These are phyloP conservation scores for Tethya wilhelma DNA, from an alignment of 37 sponge, comb jelly and placozoan genomes.

Conservation along the genomic window DNA sequence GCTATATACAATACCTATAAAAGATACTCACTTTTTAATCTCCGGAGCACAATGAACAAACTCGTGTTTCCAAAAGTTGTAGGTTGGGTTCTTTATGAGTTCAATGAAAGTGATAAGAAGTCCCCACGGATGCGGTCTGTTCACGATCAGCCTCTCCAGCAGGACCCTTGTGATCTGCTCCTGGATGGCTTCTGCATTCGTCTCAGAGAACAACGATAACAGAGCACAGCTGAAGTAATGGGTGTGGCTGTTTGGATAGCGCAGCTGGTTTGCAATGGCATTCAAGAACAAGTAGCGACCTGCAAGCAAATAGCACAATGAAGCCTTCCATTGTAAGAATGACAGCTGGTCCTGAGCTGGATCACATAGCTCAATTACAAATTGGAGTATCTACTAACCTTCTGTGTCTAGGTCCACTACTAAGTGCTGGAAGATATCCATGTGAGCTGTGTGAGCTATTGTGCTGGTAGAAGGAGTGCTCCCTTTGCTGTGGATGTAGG, in stretches of 20 bases:
- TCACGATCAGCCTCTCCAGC: constrained; percentile 96
- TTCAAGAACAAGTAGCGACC: constrained; percentile 99
- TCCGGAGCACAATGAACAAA: constrained; percentile 99
- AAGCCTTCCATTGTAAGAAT: background rate
- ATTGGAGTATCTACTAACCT: constrained; percentile 73
- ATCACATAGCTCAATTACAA: constrained; percentile 22
- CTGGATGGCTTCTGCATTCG: constrained; percentile 93
- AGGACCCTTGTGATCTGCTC: constrained; percentile 99
- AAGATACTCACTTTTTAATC: constrained; percentile 91
- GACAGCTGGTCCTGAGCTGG: too few relatives aligned
- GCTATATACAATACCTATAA: too few relatives aligned
- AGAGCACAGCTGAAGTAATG: constrained; percentile 99
- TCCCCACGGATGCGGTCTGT: constrained; percentile 99
- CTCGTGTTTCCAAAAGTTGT: constrained; percentile 98
- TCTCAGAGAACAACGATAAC: constrained; percentile 92
- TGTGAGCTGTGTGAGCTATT: constrained; percentile 94
- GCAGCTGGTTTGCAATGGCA: constrained; percentile 97
- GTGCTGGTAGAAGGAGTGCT: constrained; percentile 81
- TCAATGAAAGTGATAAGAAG: constrained; percentile 99
- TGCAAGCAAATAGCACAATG: constrained; percentile 4
- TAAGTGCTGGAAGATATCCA: constrained; percentile 95
- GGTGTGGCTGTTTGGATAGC: constrained; percentile 99
- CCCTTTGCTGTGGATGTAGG: constrained; percentile 79
- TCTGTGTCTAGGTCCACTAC: constrained; percentile 96
- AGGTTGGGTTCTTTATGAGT: constrained; percentile 92